These are phyloP conservation scores for Trichomalopsis sarcophagae DNA, from an alignment of 1,140 invertebrate species.

Conservation along the genomic window DNA sequence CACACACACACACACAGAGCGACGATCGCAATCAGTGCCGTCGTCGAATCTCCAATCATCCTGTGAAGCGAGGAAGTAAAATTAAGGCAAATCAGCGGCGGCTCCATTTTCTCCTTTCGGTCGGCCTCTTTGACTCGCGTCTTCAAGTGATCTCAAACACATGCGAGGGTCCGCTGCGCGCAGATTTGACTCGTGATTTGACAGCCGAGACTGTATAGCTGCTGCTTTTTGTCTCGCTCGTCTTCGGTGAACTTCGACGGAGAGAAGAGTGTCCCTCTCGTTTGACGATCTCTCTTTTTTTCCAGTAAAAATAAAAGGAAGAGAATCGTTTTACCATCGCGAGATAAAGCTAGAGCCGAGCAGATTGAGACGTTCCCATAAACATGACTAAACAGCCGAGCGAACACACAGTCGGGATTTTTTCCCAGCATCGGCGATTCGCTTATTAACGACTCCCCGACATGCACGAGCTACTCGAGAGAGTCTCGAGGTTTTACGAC, in stretches of 20 bases:
- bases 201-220: background rate
- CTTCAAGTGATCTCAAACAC: conserved; percentile 35
- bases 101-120: background rate
- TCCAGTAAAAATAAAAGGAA: too few species aligned
- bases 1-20: background rate
- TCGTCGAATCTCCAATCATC: conserved; percentile 25
- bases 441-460: conserved; percentile 12
- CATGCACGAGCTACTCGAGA: background rate
- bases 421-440: background rate
- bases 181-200: conserved; percentile 29
- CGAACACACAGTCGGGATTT: background rate
- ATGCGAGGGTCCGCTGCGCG: background rate
- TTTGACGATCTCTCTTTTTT: too few species aligned
- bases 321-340: background rate
- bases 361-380: conserved; percentile 6
- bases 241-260: background rate
- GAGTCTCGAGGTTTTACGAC: conserved; percentile 11
- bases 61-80: conserved; percentile 6
- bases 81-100: conserved; percentile 1
- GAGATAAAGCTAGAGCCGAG: background rate
- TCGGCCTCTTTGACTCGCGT: conserved; percentile 26
- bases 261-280: too few species aligned
- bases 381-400: background rate
- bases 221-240: background rate
- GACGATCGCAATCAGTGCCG: conserved; percentile 24